A percentile compares a stretch with the other conserved stretches of the same genome.
phyloP scores from a whole-genome alignment of 2,888 invertebrate genomes.

The Drosophila testacea region DNA sequence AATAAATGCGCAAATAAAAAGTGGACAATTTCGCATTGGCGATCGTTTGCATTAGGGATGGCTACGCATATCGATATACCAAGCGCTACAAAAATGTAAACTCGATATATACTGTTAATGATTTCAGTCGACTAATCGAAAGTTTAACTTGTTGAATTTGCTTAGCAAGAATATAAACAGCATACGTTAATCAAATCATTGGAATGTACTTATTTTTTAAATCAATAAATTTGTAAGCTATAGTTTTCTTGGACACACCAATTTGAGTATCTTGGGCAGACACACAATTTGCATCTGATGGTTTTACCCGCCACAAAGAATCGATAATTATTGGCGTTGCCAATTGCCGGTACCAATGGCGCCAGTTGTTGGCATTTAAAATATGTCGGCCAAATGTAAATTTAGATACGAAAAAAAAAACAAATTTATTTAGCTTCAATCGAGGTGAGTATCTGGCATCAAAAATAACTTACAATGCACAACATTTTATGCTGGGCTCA shows the following conservation, averaged over 20 bases:
- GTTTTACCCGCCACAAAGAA: neutral
- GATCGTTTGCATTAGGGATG: constrained; percentile 34
- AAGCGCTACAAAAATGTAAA: neutral
- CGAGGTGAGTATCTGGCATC: constrained; percentile 49
- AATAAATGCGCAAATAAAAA: constrained; percentile 29
- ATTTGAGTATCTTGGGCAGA: neutral
- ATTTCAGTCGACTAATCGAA: neutral
- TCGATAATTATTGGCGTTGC: constrained; percentile 1
- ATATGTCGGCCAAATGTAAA: constrained; percentile 52
- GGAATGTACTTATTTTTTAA: too few species aligned
- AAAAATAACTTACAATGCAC: constrained; percentile 55
- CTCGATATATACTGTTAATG: neutral
- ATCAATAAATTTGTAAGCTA: too few species aligned
- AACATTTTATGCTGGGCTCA: constrained; percentile 55
- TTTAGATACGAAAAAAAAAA: constrained; percentile 36
- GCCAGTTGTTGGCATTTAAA: constrained; percentile 19
- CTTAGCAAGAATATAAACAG: neutral
- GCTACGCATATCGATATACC: constrained; percentile 17
- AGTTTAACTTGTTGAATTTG: neutral
- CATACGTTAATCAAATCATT: neutral
- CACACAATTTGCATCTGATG: constrained; percentile 7
- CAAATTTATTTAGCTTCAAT: constrained; percentile 55
- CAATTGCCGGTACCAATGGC: neutral
- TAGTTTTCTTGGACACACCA: neutral
- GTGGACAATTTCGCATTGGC: constrained; percentile 37